Evolutionary conservation across 2,113 vertebrate genomes (phyloP), one percentile per base, ranked within the genome.

Genomic region (Nettapus auritus): DNA sequence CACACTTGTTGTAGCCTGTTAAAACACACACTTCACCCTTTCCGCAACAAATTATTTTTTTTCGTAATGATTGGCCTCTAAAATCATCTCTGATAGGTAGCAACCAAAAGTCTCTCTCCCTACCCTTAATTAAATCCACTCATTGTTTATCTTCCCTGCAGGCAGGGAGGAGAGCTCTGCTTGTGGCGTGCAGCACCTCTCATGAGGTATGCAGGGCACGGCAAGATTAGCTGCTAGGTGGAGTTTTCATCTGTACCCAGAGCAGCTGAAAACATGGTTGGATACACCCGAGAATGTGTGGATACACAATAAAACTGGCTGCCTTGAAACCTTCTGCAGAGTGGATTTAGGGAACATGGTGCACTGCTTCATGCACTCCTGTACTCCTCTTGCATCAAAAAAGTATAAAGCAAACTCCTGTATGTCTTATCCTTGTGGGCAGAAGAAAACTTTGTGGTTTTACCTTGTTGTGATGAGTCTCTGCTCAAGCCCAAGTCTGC

Each of bases 171-270:
- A 63, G 67, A 80, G 8, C 8, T 70, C 9, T 70, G 29, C 33
- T 8, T 31, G 19, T 8, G 11, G n/a, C 59, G 34, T 29, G 38
- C 22, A 80, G 71, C 42, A 60, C 16, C 20, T 83, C 14, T 60
- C 14, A 29, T 0, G 8, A 60, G 33, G 34, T 64, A 46, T 29
- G 7, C 21, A 56, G 38, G 22, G 11, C 1, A n/a, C 31, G 26
- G 52, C 12, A n/a, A n/a, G 46, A n/a, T 63, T 29, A n/a, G 53
- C 0, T 0, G 66, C 26, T 20, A 31, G 8, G 18, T 79, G 28
- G 28, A 59, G 6, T 81, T 89, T 70, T 74, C 28, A 31, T 50
- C 59, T 13, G 0, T 36, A 62, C 4, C 9, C 70, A 11, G 28
- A 82, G 28, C 15, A 71, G 6, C 3, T 63, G 56, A 82, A 70